phyloP scores from a whole-genome alignment of 2,113 vertebrate genomes.

The Scalopus aquaticus region DNA sequence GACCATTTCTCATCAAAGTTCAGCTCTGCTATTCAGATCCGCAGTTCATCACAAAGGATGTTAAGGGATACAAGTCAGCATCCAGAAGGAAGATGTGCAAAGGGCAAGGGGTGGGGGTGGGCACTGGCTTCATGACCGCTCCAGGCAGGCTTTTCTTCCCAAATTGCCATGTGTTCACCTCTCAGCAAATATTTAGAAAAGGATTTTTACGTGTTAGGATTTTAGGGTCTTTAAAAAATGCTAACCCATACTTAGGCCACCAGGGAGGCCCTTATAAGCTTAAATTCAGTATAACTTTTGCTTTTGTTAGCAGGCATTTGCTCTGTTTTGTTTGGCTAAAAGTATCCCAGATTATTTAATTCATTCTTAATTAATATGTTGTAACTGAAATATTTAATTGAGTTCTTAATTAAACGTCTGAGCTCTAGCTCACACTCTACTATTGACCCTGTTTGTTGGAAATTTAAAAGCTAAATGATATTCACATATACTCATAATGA shows the following conservation, averaged over 20 bases:
- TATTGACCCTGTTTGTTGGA: not conserved
- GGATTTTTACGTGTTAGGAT: not conserved
- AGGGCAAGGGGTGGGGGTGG: too few relatives aligned
- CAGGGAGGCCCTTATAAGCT: too few relatives aligned
- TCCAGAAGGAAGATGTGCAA: too few relatives aligned
- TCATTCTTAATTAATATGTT: not conserved
- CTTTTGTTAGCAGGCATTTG: not conserved
- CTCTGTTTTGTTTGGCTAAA: not conserved
- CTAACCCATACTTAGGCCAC: too few relatives aligned
- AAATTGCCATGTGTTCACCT: too few relatives aligned
- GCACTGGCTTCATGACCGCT: too few relatives aligned
- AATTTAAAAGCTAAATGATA: not conserved
- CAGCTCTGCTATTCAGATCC: too few relatives aligned
- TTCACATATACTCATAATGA: not conserved
- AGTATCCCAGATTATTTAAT: not conserved
- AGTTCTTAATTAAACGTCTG: not conserved
- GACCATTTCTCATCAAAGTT: too few relatives aligned
- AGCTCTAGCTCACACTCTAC: not conserved
- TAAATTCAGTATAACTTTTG: conserved; percentile 14
- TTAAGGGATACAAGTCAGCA: too few relatives aligned
- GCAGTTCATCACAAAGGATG: too few relatives aligned
- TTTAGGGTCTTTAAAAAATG: not conserved
- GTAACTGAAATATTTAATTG: not conserved
- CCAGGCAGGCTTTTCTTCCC: too few relatives aligned
- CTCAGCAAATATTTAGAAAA: not conserved